Base-by-base conservation (phyloP, 2,888 invertebrate species). In the Tanaodytes sp. region DNA sequence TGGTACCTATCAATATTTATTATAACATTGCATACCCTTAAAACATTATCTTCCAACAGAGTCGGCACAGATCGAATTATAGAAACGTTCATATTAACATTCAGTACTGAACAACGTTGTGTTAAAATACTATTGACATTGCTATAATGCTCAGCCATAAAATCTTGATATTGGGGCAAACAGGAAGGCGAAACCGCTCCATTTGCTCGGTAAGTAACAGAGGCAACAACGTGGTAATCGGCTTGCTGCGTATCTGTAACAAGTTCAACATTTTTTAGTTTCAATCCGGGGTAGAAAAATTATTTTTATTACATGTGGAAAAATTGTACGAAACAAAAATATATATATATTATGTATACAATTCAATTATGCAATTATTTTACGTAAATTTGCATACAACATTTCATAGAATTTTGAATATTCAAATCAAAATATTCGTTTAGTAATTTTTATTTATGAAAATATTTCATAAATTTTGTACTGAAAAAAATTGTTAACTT, bases 51-150 rank as follows among this genome's bases (percentile, higher is more conserved):
- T 79, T 95, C 94, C 1, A 94, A 80, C 11, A 95, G 86, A 51
- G 88, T 88, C n/a, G 95, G 93, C 79, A 92, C 88, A 0, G 94
- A 92, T 75, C 93, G 92, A 0, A 96, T 88, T 78, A 97, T 94
- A 0, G 95, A 92, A 0, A 97, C 97, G 79, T 96, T 96, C 88
- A 97, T 96, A 81, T 95, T 94, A 0, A 97, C 95, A 78, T 96
- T 96, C 43, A 96, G 94, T 2, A 95, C 95, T 0, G 97, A 97
- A 84, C 97, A 98, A 75, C 96, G 91, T 80, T 95, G 94, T 0
- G 96, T 94, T 11, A 98, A 87, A 67, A 95, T 88, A 61, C 88
- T 90, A 78, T 96, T 96, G 1, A 98, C 87, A 39, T 91, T 90
- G 20, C 87, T 85, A 77, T 95, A 95, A 79, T 94, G 93, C 80